Evolutionary conservation across 1,140 invertebrate genomes (phyloP), one percentile per base, ranked within the genome.

Genomic region (Pygmarrhopalites habei): DNA sequence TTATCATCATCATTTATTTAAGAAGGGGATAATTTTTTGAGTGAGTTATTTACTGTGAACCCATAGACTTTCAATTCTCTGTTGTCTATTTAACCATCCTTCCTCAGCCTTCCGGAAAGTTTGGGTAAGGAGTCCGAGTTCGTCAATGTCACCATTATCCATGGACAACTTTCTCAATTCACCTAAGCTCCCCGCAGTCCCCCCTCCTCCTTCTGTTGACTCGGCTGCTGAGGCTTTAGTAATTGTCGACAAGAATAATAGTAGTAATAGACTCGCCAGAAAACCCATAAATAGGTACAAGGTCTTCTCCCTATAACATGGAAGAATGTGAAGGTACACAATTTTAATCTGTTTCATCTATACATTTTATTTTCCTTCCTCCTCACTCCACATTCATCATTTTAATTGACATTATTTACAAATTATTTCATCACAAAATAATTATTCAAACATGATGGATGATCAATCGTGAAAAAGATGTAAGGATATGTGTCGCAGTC

Each of bases 51-150:
- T 57, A 69, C 67, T 63, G 19, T 59, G 14, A 2, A 65, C 12
- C 63, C 63, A 69, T 5, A 69, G 14, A 14, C 32, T 62, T 21
- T 65, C 56, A 49, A 69, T 65, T 58, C 39, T 53, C n/a, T 32
- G 35, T 46, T 65, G 56, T 43, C 67, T 29, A 14, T 21, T 60
- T n/a, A 63, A 10, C 60, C 63, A 69, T 0, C 32, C 47, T 25
- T 62, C 59, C 44, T 67, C 65, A 5, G 61, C 68, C 26, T 58
- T 52, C 1, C 47, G 35, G 32, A 70, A 70, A 1, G 60, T 64
- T 2, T 60, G 41, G 2, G 25, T 25, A 15, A 69, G 19, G 3
- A 69, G 21, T 26, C 51, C 35, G 17, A 17, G 35, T 17, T 10
- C 10, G 35, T 10, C 35, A 17, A 39, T 10, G 17, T 39, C 35